These are phyloP conservation scores for Heterodera filipjevi DNA, from an alignment of 2,888 invertebrate genomes.

Conservation along the genomic window DNA sequence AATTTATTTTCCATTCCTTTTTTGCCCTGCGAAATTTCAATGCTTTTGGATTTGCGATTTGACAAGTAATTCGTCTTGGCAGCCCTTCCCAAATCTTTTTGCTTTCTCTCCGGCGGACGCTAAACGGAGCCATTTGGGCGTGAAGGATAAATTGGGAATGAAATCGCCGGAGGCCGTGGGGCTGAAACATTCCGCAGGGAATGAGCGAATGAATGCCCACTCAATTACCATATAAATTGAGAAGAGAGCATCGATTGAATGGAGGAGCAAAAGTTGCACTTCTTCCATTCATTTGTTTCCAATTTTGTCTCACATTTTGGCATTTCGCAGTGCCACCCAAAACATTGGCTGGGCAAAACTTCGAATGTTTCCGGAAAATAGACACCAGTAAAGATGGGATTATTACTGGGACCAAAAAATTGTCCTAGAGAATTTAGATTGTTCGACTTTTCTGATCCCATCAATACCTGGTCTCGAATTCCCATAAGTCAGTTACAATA, in stretches of 20 bases:
- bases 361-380: no score
- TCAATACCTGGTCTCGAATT: no score
- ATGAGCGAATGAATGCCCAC: not conserved
- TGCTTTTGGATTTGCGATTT: not conserved
- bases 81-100: not conserved
- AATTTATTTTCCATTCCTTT: not conserved
- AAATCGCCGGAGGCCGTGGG: constrained; percentile 5
- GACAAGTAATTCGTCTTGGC: not conserved
- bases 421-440: no score
- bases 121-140: constrained; percentile 8
- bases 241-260: not conserved
- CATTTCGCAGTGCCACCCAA: no score
- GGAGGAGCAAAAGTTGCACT: not conserved
- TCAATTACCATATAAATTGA: not conserved
- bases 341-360: no score
- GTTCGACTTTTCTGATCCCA: no score
- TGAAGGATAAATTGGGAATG: not conserved
- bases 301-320: not conserved
- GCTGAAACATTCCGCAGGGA: constrained; percentile 3
- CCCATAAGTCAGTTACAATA: no score
- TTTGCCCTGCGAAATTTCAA: not conserved
- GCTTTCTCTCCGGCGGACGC: not conserved
- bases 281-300: not conserved
- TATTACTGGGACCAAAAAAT: no score
- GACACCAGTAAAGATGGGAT: no score